A percentile compares a stretch with the other conserved stretches of the same genome.
Conservation (phyloP, 1,140 invertebrate genomes). For the Drosophila ananassae region DNA sequence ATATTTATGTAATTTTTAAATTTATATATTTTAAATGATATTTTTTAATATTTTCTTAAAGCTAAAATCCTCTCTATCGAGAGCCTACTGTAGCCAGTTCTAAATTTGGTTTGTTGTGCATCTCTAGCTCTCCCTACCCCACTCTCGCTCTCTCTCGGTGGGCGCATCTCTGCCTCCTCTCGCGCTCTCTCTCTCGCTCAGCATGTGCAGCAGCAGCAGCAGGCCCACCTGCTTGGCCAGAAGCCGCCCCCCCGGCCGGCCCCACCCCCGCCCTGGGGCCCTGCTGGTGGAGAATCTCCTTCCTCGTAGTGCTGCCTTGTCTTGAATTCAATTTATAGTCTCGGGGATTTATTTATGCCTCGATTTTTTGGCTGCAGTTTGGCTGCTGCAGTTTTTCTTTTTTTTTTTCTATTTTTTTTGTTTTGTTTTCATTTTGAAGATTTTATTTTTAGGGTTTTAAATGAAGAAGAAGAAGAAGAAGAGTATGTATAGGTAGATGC, state of each 20-base stretch:
- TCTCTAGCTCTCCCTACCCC: background rate
- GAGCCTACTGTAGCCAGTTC: background rate
- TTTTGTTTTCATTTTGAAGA: slow-evolving; percentile 40
- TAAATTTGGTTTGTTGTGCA: background rate
- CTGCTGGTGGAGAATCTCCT: slow-evolving; percentile 1
- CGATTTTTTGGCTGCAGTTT: slow-evolving; percentile 43
- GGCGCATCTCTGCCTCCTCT: slow-evolving; percentile 1
- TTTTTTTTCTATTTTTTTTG: slow-evolving; percentile 26
- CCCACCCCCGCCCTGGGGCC: background rate
- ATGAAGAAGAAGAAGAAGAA: slow-evolving; percentile 8
- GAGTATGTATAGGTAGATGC: slow-evolving; percentile 29
- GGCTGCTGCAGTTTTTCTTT: slow-evolving; percentile 25
- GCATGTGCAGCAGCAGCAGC: slow-evolving; percentile 49
- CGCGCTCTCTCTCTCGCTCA: slow-evolving; percentile 3
- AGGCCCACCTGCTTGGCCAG: slow-evolving; percentile 47
- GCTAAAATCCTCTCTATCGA: background rate
- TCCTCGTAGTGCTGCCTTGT: slow-evolving; percentile 22
- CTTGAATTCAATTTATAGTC: slow-evolving; percentile 49
- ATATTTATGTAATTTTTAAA: too few relatives aligned
- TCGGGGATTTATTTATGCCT: slow-evolving; percentile 46
- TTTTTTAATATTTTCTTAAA: too few relatives aligned
- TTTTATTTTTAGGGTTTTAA: slow-evolving; percentile 40
- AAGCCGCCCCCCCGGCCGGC: background rate
- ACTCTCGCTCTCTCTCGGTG: too few relatives aligned
- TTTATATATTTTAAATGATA: too few relatives aligned